Conservation (phyloP, 2,888 invertebrate species). For the Zonitis immaculata region DNA sequence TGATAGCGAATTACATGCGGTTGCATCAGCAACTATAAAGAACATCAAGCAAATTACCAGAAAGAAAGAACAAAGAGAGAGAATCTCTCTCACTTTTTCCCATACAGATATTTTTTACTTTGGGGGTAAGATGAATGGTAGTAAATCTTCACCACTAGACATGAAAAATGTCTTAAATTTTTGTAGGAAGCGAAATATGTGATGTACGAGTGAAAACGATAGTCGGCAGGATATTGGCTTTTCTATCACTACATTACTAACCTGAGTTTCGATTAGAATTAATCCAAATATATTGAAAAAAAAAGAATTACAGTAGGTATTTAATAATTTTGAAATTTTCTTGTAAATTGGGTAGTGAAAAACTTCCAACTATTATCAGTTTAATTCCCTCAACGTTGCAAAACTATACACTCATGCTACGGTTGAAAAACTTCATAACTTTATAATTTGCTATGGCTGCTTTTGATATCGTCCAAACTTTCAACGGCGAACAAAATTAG, state of each 20-base stretch:
- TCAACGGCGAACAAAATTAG: background rate
- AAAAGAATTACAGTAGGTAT: no score
- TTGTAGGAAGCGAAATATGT: slow-evolving; percentile 27
- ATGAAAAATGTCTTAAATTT: slow-evolving; percentile 41
- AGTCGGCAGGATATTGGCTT: slow-evolving; percentile 31
- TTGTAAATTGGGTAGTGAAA: background rate
- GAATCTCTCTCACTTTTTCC: background rate
- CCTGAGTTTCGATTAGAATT: slow-evolving; percentile 11
- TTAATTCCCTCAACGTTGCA: background rate
- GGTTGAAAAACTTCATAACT: background rate
- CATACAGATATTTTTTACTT: slow-evolving; percentile 35
- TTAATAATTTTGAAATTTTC: no score
- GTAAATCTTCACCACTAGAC: slow-evolving; percentile 43
- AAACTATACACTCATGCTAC: background rate
- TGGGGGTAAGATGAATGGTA: slow-evolving; percentile 40
- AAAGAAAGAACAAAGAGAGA: slow-evolving; percentile 22
- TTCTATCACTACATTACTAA: no score
- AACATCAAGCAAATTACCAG: slow-evolving; percentile 36
- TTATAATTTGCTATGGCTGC: background rate
- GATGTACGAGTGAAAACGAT: slow-evolving; percentile 20
- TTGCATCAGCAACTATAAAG: slow-evolving; percentile 26
- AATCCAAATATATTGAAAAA: no score
- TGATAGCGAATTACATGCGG: slow-evolving; percentile 25
- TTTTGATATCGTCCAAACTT: background rate
- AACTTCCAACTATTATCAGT: background rate